Evolutionary conservation across 92 coral and sea anemone genomes (phyloP).

Genomic region (Porites divaricata): DNA sequence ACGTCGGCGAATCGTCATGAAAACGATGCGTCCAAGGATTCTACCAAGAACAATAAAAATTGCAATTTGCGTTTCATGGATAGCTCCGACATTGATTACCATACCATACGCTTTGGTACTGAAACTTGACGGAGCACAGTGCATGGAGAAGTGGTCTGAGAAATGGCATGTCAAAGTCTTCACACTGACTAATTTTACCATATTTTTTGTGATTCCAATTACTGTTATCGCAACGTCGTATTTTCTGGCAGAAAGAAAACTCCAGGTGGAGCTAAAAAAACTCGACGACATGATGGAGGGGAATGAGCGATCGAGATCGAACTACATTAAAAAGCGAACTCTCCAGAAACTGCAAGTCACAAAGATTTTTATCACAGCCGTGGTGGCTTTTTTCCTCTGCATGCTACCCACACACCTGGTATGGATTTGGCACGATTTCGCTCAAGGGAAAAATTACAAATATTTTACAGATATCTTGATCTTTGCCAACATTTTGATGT

Average conservation of each 20-base stretch:
- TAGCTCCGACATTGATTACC: slow-evolving; percentile 64
- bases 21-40: slow-evolving; percentile 69
- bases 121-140: slow-evolving; percentile 71
- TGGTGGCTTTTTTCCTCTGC: slow-evolving; percentile 68
- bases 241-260: slow-evolving; percentile 76
- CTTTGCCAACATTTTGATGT: slow-evolving; percentile 59
- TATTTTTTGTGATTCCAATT: slow-evolving; percentile 89
- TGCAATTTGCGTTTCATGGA: slow-evolving; percentile 76
- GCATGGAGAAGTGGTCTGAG: slow-evolving; percentile 88
- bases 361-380: slow-evolving; percentile 69
- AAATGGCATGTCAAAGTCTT: slow-evolving; percentile 75
- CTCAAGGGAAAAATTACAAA: slow-evolving; percentile 30
- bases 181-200: slow-evolving; percentile 76
- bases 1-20: slow-evolving; percentile 81
- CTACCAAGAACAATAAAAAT: slow-evolving; percentile 57
- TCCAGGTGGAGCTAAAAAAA: slow-evolving; percentile 35
- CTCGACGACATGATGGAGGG: slow-evolving; percentile 28
- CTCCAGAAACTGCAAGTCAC: slow-evolving; percentile 57
- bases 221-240: slow-evolving; percentile 77
- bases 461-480: slow-evolving; percentile 53
- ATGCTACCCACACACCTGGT: slow-evolving; percentile 69
- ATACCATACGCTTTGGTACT: slow-evolving; percentile 88
- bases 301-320: slow-evolving; percentile 4
- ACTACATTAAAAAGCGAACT: slow-evolving; percentile 40
- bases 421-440: slow-evolving; percentile 79